Percentiles rank a stretch among this genome's conserved stretches.
phyloP scores from a whole-genome alignment of 2,113 vertebrate species.

The Megaleporinus macrocephalus region DNA sequence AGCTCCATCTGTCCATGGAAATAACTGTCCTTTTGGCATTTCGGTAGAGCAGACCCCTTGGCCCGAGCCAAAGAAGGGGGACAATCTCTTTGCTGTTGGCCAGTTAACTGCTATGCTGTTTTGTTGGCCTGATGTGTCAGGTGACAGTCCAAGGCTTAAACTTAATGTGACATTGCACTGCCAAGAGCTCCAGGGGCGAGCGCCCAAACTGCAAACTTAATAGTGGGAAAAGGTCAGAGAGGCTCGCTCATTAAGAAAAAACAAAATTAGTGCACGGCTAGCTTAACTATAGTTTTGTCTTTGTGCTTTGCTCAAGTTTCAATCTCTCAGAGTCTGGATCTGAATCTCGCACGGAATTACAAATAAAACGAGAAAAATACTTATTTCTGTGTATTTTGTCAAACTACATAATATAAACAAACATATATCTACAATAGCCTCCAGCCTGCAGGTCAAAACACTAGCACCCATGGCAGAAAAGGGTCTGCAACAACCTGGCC shows the following conservation, averaged over 20 bases:
- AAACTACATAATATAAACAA: neutral
- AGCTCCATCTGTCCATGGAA: slow-evolving; percentile 37
- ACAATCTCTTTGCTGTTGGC: slow-evolving; percentile 4
- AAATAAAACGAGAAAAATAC: neutral
- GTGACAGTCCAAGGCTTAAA: slow-evolving; percentile 23
- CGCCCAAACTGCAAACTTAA: neutral
- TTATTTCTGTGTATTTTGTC: no score
- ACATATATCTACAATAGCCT: no score
- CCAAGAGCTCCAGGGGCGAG: neutral
- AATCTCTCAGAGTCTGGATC: neutral
- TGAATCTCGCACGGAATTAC: neutral
- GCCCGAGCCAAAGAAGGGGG: neutral
- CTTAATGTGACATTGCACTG: neutral
- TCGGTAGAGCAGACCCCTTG: neutral
- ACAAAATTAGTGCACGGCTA: neutral
- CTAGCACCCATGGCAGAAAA: no score
- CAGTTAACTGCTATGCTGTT: slow-evolving; percentile 2
- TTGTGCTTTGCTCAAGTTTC: neutral
- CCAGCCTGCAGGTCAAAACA: neutral
- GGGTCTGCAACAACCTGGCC: no score
- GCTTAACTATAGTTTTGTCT: neutral
- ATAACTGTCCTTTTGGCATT: slow-evolving; percentile 26
- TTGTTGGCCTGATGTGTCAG: slow-evolving; percentile 7
- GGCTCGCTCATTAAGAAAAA: neutral
- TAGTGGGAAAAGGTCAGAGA: slow-evolving; percentile 3